Base-by-base conservation (phyloP, 2,888 invertebrate species). In the Tenthredo scrophulariae region DNA sequence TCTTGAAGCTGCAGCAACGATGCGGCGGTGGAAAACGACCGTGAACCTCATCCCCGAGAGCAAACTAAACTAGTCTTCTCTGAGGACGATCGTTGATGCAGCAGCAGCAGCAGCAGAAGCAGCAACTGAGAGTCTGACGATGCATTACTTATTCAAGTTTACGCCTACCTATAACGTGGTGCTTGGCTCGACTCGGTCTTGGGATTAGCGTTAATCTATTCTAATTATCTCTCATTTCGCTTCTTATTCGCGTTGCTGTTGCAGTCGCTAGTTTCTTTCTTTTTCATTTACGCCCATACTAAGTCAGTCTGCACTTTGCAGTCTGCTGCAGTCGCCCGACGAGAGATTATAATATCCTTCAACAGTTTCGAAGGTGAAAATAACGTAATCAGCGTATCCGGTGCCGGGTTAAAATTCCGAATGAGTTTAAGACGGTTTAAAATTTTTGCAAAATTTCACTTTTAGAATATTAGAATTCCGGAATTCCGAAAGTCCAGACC, bases 181-280 rank as follows among this genome's bases (percentile, higher is more conserved):
- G 40, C 40, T 74, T 13, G 15, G 26, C 74, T n/a, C 29, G 29
- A 29, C 70, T n/a, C 70, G 70, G 67, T 40, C 26, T 40, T 43
- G 40, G 43, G 74, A 74, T 74, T 74, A 74, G 74, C 43, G 74
- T 74, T 74, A 74, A 74, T 74, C 74, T 74, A 43, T 40, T 74
- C 43, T 74, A 43, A 74, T 74, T 46, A 74, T 43, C 40, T 74
- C 74, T 74, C 74, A 43, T 40, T 74, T 46, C 2, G 74, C 46
- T 40, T 74, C 74, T 46, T 74, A 67, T 67, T 67, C 67, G 33
- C 67, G 67, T 67, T 67, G 29, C 62, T 62, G 62, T 62, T 62
- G 26, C 13, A 62, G 13, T 62, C 26, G 26, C 62, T 62, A 22
- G 26, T 29, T 29, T 10, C 13, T 62, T 29, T 26, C 22, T 13